phyloP scores from a whole-genome alignment of 2,113 vertebrate genomes.

The Alexandromys fortis region DNA sequence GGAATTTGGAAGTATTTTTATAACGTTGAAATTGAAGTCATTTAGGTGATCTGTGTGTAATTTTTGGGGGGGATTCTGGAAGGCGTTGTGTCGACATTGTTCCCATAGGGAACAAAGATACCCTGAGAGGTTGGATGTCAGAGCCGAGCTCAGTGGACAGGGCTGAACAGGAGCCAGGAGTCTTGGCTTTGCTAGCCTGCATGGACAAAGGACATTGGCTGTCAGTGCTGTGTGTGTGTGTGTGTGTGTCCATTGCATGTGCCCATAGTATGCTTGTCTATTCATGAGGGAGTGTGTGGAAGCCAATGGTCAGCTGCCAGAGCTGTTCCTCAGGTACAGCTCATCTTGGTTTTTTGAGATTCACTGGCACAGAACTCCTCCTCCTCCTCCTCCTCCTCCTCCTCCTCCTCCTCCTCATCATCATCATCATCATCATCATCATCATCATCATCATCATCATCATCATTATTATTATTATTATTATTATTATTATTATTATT shows the following conservation, averaged over 20 bases:
- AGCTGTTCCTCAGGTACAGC: background rate
- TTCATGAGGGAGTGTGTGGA: background rate
- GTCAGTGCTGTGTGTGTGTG: background rate
- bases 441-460: too few species aligned
- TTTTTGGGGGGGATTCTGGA: background rate
- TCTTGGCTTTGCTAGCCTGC: background rate
- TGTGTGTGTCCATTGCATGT: background rate
- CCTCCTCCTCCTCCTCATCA: too few species aligned
- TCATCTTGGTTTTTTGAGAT: too few species aligned
- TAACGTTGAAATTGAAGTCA: background rate
- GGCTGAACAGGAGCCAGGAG: background rate
- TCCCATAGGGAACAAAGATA: background rate
- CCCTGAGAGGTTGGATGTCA: background rate
- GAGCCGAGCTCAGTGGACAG: background rate
- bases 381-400: too few species aligned
- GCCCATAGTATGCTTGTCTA: too few species aligned
- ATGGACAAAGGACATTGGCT: background rate
- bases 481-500: too few species aligned
- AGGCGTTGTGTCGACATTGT: too few species aligned
- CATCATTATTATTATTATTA: too few species aligned
- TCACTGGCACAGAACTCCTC: too few species aligned
- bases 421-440: too few species aligned
- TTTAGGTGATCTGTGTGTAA: background rate
- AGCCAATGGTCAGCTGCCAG: background rate
- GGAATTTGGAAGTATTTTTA: slow-evolving; percentile 21